Base-by-base conservation (phyloP, 2,113 vertebrate species). In the Todiramphus chloris region DNA sequence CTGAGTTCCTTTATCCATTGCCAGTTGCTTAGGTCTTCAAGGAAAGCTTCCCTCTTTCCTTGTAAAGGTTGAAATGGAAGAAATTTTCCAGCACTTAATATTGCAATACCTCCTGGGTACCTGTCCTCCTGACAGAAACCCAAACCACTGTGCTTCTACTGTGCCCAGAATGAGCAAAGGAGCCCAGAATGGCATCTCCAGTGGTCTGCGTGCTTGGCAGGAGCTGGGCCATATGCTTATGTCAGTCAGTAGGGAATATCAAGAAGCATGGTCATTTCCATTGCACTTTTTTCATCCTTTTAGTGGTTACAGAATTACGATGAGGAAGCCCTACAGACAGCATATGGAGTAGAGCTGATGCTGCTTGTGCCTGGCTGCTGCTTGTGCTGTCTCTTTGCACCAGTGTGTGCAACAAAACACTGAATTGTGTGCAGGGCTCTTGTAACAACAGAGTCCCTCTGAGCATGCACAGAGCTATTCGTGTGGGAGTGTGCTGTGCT, bases 11-110 rank as follows among this genome's bases (percentile, higher is more conserved):
- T 93, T 67, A 58, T 80, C 37, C 37, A 39, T 16, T 94, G 82
- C 82, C 75, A 86, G 35, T 80, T 85, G 16, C 75, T 85, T 77
- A 85, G 33, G 24, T 92, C 59, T 93, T 90, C 44, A 83, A 39
- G 58, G 59, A 68, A 69, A 18, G 18, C 15, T 90, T 94, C 41
- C 24, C 56, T 77, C 24, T 73, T 88, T 77, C 41, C 63, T 67
- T 66, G 37, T 83, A 64, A 87, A 85, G 48, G 85, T 68, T 91
- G 53, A 75, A 91, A 83, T 33, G 23, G 39, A 90, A 72, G 28
- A 56, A 60, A 72, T 44, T 25, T 79, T 72, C 67, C 30, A 79
- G 18, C 25, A 39, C 1, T 39, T 1, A 2, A 39, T 24, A 55
- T 72, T 76, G 59, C 23, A 83, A 66, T 21, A 10, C 2, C 12